Conservation (phyloP, 1,140 invertebrate species). For the Ctenoplectra terminalis region DNA sequence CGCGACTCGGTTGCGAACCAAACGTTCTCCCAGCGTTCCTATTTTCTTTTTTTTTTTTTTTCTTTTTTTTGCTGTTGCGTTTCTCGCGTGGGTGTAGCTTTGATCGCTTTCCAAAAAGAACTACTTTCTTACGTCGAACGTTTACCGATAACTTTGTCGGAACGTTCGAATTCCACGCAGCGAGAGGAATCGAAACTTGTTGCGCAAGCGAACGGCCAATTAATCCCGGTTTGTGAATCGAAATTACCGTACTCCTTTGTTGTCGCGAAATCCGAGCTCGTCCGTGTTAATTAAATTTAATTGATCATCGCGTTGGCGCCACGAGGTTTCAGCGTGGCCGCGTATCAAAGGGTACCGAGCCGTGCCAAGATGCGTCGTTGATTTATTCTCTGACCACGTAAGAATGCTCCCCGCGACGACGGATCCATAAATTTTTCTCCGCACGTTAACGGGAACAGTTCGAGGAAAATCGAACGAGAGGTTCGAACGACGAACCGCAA, state of each 20-base stretch:
- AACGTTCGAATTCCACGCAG: neutral
- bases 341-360: conserved; percentile 29
- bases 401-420: conserved; percentile 15
- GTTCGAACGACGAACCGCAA: neutral
- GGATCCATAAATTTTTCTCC: conserved; percentile 13
- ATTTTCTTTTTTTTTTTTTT: too few species aligned
- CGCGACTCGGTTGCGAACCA: neutral
- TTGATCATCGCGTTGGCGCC: conserved; percentile 38
- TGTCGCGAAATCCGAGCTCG: neutral
- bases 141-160: neutral
- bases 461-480: conserved; percentile 17
- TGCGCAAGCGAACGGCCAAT: neutral
- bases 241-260: conserved; percentile 23
- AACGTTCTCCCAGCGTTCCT: neutral
- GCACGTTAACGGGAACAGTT: conserved; percentile 8
- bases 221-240: neutral
- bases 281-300: conserved; percentile 43
- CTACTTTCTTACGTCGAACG: neutral
- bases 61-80: too few species aligned
- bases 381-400: conserved; percentile 37
- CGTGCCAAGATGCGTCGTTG: conserved; percentile 39
- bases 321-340: conserved; percentile 3
- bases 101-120: neutral
- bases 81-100: too few species aligned
- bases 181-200: conserved; percentile 8